These are phyloP conservation scores for Silurus glanis DNA, from an alignment of 2,113 vertebrate species.

Conservation along the genomic window DNA sequence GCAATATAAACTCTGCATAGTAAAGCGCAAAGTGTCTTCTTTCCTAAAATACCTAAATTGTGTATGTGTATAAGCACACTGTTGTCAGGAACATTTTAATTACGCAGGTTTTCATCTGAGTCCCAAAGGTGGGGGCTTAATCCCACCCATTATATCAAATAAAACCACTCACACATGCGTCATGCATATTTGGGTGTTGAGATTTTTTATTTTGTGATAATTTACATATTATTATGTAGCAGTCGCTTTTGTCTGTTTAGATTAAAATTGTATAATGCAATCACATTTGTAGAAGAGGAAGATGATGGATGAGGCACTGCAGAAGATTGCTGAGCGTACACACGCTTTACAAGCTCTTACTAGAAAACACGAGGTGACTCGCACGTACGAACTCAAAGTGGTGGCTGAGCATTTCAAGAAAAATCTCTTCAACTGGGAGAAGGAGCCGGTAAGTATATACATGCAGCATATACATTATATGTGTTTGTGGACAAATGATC, in stretches of 20 bases:
- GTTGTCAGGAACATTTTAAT: no score
- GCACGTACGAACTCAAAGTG: background rate
- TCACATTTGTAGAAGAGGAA: background rate
- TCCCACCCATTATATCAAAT: no score
- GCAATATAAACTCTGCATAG: no score
- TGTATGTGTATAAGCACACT: no score
- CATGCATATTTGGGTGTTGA: no score
- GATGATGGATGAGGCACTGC: background rate
- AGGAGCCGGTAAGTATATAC: background rate
- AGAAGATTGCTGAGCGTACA: background rate
- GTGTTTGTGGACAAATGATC: background rate
- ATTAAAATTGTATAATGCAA: background rate
- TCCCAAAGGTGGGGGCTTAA: no score
- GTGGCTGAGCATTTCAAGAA: constrained; percentile 12
- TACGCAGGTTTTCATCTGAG: no score
- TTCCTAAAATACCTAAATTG: no score
- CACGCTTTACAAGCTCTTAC: background rate
- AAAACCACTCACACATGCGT: no score
- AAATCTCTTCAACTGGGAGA: background rate
- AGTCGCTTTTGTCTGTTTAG: background rate
- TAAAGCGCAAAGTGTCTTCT: no score
- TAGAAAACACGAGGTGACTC: background rate
- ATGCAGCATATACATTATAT: background rate
- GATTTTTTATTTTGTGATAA: no score
- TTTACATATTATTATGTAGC: no score